Percentiles rank a stretch among this genome's conserved stretches.
phyloP scores from a whole-genome alignment of 2,113 vertebrate species.

The Entelurus aequoreus region DNA sequence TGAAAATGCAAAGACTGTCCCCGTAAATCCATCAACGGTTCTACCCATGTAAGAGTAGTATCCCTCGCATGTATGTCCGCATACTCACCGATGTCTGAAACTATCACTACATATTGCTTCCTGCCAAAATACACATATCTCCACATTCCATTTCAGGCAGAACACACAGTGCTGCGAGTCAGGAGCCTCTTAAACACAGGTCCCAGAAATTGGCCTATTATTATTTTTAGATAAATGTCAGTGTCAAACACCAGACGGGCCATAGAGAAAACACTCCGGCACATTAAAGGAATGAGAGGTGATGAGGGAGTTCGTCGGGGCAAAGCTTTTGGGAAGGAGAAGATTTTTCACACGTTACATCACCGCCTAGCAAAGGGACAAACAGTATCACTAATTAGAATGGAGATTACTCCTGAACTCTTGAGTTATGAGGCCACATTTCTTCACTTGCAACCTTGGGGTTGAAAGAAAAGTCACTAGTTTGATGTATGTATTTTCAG shows the following conservation, averaged over 20 bases:
- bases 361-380: constrained; percentile 42
- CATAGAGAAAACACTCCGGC: constrained; percentile 38
- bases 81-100: constrained; percentile 6
- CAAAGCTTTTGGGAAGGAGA: constrained; percentile 21
- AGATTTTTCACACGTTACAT: constrained; percentile 63
- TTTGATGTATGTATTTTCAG: constrained; percentile 15
- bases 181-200: constrained; percentile 44
- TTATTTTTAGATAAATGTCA: constrained; percentile 64
- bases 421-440: constrained; percentile 51
- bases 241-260: constrained; percentile 38
- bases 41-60: constrained; percentile 24
- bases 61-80: constrained; percentile 6
- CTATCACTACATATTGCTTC: constrained; percentile 24
- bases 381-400: constrained; percentile 55
- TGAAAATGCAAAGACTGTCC: constrained; percentile 1
- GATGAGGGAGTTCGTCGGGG: constrained; percentile 17
- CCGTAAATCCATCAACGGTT: constrained; percentile 25
- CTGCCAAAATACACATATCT: constrained; percentile 44
- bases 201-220: constrained; percentile 46
- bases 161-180: constrained; percentile 16
- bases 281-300: constrained; percentile 3
- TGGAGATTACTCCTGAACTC: constrained; percentile 53
- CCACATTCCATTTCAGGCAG: constrained; percentile 27
- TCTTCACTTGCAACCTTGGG: constrained; percentile 24
- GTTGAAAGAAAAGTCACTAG: constrained; percentile 11